Evolutionary conservation across 2,113 vertebrate genomes (phyloP).

Genomic region (Bos indicus): DNA sequence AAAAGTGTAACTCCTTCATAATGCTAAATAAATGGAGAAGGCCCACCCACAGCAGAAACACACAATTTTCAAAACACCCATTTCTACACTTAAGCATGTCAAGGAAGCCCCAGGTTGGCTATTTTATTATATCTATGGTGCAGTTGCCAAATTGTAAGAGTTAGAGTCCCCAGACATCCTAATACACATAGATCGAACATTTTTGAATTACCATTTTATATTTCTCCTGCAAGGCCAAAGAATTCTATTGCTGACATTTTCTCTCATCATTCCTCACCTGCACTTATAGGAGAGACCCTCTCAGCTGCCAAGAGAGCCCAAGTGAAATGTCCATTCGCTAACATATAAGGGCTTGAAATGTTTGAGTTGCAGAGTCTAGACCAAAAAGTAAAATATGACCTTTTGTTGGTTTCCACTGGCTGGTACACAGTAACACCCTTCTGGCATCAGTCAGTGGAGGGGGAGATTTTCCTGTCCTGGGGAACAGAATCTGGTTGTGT

Average conservation of each 20-base stretch:
- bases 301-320: not conserved
- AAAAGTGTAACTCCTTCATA: slow-evolving; percentile 32
- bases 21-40: not conserved
- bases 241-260: not conserved
- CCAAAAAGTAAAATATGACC: not conserved
- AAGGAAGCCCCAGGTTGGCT: not conserved
- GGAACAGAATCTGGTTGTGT: not conserved
- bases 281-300: not conserved
- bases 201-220: not conserved
- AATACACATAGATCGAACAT: not conserved
- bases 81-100: not conserved
- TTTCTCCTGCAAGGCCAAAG: slow-evolving; percentile 3
- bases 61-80: not conserved
- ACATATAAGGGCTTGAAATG: not conserved
- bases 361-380: not conserved
- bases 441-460: not conserved
- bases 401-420: not conserved
- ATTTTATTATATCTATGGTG: not conserved
- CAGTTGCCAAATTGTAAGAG: not conserved
- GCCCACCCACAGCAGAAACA: not conserved
- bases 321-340: not conserved
- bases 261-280: not conserved
- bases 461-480: not conserved
- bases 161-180: not conserved
- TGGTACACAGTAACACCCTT: not conserved